Evolutionary conservation across 2,797 vertebrate genomes (phyloP).

Genomic region (Otolemur crassicaudatus): DNA sequence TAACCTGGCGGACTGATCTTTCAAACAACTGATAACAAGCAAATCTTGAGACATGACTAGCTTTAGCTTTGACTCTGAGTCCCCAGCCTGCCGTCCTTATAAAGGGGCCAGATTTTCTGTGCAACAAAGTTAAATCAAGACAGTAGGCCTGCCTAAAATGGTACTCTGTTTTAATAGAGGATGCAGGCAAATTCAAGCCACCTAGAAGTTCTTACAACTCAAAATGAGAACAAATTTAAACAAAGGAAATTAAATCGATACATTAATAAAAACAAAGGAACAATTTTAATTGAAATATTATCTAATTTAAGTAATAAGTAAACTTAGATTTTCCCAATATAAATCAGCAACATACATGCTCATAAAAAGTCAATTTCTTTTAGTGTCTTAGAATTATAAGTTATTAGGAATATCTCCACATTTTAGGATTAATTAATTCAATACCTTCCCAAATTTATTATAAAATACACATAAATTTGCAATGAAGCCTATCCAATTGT

Average conservation of each 20-base stretch:
- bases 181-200: neutral
- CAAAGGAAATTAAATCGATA: slow-evolving; percentile 2
- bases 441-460: neutral
- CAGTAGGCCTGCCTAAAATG: neutral
- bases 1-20: slow-evolving; percentile 52
- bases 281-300: neutral
- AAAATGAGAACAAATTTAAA: slow-evolving; percentile 15
- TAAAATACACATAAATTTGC: neutral
- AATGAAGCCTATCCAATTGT: neutral
- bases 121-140: neutral
- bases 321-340: neutral
- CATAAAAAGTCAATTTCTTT: slow-evolving; percentile 31
- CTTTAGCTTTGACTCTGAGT: neutral
- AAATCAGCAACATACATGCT: neutral
- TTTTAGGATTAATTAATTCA: slow-evolving; percentile 40
- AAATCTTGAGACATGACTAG: slow-evolving; percentile 34
- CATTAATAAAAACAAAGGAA: slow-evolving; percentile 14
- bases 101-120: neutral
- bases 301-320: slow-evolving; percentile 10
- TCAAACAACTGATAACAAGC: slow-evolving; percentile 38
- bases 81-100: neutral
- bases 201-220: neutral
- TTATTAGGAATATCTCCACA: neutral
- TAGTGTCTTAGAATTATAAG: slow-evolving; percentile 50
- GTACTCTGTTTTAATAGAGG: neutral